Base-by-base conservation (phyloP, 2,888 invertebrate species). In the Julus scandinavius region DNA sequence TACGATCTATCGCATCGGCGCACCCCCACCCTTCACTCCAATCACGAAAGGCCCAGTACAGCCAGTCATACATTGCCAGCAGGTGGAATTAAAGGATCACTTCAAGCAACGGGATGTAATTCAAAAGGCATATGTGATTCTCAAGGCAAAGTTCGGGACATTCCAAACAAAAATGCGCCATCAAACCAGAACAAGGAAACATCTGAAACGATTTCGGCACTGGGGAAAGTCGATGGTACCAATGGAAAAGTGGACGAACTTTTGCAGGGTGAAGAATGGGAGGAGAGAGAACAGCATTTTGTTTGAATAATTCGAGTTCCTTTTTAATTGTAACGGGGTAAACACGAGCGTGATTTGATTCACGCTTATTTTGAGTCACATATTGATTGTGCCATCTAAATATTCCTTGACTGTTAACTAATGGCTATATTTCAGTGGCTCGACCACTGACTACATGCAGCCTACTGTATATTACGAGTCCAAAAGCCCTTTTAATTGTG, bases 241-340 rank as follows among this genome's bases (percentile, higher is more conserved):
- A 80, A 80, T 13, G 80, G 38, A 15, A 80, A 80, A 80, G 80
- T 38, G 1, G 80, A 11, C 38, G 38, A 80, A 38, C 80, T 80
- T 13, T 38, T 11, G 11, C 80, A 38, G 11, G 80, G 38, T 20
- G 80, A 80, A 38, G 80, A 80, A 80, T 80, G 80, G 80, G 38
- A 80, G 38, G 80, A 80, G 13, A 80, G 80, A 80, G 80, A 80
- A 80, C 80, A 80, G 38, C 80, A 80, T 80, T 80, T 80, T 13
- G 80, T 80, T 80, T 80, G 11, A 80, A 80, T 13, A 38, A 29
- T 29, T 38, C 80, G 38, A 80, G 80, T 80, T 80, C 38, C 13
- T 80, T 29, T 13, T 80, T 38, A 54, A 3, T 17, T 63, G n/a
- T 63, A 63, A 63, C n/a, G n/a, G 63, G n/a, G 80, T 38, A 80